Evolutionary conservation across 1,140 invertebrate species (phyloP).

Genomic region (Drosophila virilis): DNA sequence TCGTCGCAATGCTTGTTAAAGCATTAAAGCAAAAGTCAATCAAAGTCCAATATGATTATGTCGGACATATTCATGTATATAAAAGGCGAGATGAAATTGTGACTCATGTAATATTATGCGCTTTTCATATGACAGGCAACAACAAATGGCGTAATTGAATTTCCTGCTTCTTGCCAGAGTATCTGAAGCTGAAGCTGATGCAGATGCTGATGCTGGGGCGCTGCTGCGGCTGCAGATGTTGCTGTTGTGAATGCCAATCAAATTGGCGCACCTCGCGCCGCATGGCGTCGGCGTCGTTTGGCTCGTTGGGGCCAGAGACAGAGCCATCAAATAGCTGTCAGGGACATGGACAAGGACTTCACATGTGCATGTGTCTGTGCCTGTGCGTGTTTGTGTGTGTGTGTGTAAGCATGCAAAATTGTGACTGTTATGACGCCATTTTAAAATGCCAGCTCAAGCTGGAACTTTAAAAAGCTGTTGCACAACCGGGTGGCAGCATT

Average conservation of each 20-base stretch:
- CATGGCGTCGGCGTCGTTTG: conserved; percentile 40
- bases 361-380: conserved; percentile 4
- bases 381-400: neutral
- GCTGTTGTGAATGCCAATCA: conserved; percentile 69
- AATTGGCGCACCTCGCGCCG: conserved; percentile 71
- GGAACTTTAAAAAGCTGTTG: conserved; percentile 16
- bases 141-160: conserved; percentile 69
- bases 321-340: conserved; percentile 69
- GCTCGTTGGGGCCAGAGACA: conserved; percentile 23
- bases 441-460: conserved; percentile 35
- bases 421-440: conserved; percentile 65
- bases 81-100: neutral
- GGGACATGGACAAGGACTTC: conserved; percentile 31
- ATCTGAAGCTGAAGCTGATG: conserved; percentile 19
- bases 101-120: conserved; percentile 20
- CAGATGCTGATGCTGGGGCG: conserved; percentile 1
- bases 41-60: conserved; percentile 6
- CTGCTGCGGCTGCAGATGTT: conserved; percentile 17
- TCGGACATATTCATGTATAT: neutral
- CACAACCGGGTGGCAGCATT: neutral
- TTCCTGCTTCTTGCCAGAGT: conserved; percentile 43
- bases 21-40: conserved; percentile 4
- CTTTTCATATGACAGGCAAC: conserved; percentile 43
- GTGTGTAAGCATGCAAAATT: conserved; percentile 13
- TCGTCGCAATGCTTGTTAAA: neutral